Evolutionary conservation across 2,888 invertebrate genomes (phyloP).

Genomic region (Drosophila diplacantha): DNA sequence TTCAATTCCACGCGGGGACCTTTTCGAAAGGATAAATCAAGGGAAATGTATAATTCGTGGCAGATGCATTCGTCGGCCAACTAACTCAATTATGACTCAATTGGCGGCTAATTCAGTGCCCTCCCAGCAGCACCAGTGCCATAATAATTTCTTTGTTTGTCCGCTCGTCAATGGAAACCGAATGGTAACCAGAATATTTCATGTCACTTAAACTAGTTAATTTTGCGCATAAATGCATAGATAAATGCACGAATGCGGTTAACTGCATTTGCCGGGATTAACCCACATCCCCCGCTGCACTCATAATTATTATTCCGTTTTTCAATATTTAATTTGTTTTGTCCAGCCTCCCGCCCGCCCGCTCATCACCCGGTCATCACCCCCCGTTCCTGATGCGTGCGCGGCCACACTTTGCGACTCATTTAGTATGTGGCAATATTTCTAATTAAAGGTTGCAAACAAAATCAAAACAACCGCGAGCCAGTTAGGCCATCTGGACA

Average conservation of each 20-base stretch:
- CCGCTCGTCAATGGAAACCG: constrained; percentile 40
- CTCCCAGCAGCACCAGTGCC: constrained; percentile 19
- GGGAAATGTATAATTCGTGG: constrained; percentile 8
- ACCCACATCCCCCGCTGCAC: constrained; percentile 6
- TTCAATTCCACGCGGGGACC: neutral
- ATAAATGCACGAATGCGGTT: constrained; percentile 58
- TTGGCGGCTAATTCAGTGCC: constrained; percentile 58
- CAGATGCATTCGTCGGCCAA: constrained; percentile 1
- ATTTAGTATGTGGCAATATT: constrained; percentile 70
- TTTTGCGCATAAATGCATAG: constrained; percentile 66
- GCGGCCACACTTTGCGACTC: constrained; percentile 48
- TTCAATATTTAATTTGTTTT: constrained; percentile 69
- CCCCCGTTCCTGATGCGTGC: neutral
- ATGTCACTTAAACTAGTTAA: constrained; percentile 71
- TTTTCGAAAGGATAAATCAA: constrained; percentile 10
- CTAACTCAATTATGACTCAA: constrained; percentile 56
- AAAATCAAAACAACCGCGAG: constrained; percentile 71
- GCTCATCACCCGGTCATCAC: neutral
- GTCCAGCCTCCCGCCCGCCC: constrained; percentile 9
- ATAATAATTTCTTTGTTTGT: constrained; percentile 36
- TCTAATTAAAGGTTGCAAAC: constrained; percentile 72
- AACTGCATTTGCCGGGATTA: constrained; percentile 21
- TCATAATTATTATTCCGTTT: constrained; percentile 65
- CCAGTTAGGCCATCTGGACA: constrained; percentile 46
- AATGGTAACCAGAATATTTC: constrained; percentile 55